Evolutionary conservation across 2,797 vertebrate species (phyloP).

Genomic region (Percopsis omiscomaycus): DNA sequence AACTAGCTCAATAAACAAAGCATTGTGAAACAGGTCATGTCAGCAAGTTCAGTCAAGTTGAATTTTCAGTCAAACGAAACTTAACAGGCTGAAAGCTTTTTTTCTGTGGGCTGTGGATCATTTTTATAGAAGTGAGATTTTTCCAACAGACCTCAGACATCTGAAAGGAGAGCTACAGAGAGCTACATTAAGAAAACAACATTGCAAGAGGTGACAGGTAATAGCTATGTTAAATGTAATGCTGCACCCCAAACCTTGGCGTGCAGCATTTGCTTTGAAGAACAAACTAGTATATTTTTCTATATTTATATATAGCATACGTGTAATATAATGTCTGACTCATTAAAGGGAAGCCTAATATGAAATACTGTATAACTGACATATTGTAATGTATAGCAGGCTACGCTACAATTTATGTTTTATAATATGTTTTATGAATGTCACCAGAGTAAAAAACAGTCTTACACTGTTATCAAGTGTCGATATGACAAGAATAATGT

Average conservation of each 20-base stretch:
- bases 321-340: too few relatives aligned
- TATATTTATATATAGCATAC: background rate
- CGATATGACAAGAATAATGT: too few relatives aligned
- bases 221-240: background rate
- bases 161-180: background rate
- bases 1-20: background rate
- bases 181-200: background rate
- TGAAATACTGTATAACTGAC: too few relatives aligned
- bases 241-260: background rate
- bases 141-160: background rate
- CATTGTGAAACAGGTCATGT: conserved; percentile 1
- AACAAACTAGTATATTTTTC: background rate
- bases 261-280: background rate
- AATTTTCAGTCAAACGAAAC: conserved; percentile 42
- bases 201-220: conserved; percentile 32
- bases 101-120: background rate
- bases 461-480: too few relatives aligned
- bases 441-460: too few relatives aligned
- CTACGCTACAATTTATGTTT: too few relatives aligned
- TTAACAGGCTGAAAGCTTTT: background rate
- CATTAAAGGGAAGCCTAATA: too few relatives aligned
- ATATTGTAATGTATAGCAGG: too few relatives aligned
- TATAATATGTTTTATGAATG: too few relatives aligned
- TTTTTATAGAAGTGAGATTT: conserved; percentile 2
- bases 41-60: accelerated